Evolutionary conservation across 2,888 invertebrate species (phyloP).

Genomic region (Agrypnus murinus): DNA sequence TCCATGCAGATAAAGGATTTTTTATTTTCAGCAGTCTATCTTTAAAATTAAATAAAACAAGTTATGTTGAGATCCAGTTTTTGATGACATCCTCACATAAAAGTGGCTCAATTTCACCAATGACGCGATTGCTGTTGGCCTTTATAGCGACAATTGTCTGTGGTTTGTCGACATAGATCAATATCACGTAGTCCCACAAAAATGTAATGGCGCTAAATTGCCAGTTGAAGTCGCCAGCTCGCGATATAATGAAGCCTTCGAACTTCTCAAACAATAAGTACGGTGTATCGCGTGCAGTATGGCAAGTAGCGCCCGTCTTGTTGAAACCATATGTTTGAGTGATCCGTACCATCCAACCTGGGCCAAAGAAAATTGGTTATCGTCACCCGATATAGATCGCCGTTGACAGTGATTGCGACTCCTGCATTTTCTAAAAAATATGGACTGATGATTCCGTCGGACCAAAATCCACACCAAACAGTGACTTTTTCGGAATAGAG

Average conservation of each 20-base stretch:
- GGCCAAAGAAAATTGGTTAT: background rate
- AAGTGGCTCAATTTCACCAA: too few species aligned
- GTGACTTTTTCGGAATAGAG: slow-evolving; percentile 13
- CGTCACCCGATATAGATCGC: too few species aligned
- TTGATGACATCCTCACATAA: too few species aligned
- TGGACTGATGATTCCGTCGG: background rate
- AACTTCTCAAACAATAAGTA: background rate
- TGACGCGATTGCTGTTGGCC: background rate
- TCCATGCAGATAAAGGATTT: too few species aligned
- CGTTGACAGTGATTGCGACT: background rate
- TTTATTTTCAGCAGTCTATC: too few species aligned
- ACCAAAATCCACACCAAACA: background rate
- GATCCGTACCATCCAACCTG: too few species aligned
- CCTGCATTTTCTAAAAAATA: slow-evolving; percentile 3
- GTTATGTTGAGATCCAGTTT: too few species aligned
- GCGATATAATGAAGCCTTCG: slow-evolving; percentile 1
- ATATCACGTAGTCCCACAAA: background rate
- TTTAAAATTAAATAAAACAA: too few species aligned
- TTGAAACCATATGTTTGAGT: background rate
- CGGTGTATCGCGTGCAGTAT: background rate
- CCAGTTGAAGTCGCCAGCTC: background rate
- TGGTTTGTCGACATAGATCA: background rate
- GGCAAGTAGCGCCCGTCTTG: slow-evolving; percentile 9
- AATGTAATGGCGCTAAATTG: background rate
- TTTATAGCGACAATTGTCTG: background rate